Evolutionary conservation across 2,888 invertebrate genomes (phyloP), one percentile per base, ranked within the genome.

Genomic region (Acrobasis repandana): DNA sequence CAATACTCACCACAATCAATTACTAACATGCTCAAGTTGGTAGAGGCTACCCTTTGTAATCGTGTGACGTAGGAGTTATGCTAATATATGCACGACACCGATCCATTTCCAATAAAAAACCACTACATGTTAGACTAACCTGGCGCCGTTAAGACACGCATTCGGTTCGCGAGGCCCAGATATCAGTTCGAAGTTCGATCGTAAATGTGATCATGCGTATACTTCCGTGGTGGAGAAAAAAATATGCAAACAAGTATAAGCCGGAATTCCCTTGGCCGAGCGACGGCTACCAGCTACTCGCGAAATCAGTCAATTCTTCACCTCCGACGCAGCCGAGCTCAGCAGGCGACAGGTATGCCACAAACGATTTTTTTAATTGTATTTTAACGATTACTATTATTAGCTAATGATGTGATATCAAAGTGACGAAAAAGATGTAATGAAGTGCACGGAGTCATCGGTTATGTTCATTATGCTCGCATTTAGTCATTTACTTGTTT

Each of bases 221-320:
- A 63, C 61, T 52, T 52, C 47, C 60, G 65, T 64, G 67, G 59
- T 58, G 28, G 67, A 64, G 73, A 73, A 70, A 75, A 72, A 77
- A 79, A 76, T 69, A 76, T 73, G 75, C 63, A 68, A 73, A 73
- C 70, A 73, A 74, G 67, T 69, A 73, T 69, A 69, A 76, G 71
- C 72, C 73, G 82, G 79, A 78, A 74, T 76, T 76, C 71, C 79
- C 79, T 77, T 65, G 69, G 66, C 64, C 72, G 72, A 68, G 60
- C 67, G 70, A 62, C 68, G 65, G 65, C 67, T 64, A 65, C 63
- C 63, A 61, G 48, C 61, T 57, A 62, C 62, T 61, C 67, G 67
- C 67, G 69, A 72, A 73, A 71, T 79, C 82, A 82, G 81, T 85
- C 76, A 74, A 70, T 78, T 73, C 74, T 79, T 74, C 67, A 73